Conservation (phyloP, 2,888 invertebrate genomes). For the Anticlea derivata region DNA sequence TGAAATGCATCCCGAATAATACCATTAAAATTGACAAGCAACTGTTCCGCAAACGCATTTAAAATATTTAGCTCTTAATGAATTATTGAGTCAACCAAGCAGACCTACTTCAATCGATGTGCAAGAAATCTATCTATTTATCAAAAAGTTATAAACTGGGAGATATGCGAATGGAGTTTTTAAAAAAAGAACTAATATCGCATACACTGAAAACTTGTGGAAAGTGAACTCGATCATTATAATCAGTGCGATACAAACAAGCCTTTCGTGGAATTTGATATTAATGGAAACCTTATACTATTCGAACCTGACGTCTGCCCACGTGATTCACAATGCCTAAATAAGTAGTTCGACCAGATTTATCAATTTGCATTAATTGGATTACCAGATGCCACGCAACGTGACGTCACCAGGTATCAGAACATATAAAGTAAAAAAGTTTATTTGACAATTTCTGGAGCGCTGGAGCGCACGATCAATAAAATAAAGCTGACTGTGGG, state of each 20-base stretch:
- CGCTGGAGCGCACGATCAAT: slow-evolving; percentile 45
- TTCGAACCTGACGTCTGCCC: slow-evolving; percentile 18
- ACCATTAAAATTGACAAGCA: too few species aligned
- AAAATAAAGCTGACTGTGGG: slow-evolving; percentile 44
- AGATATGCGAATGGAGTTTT: slow-evolving; percentile 6
- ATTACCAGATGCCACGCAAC: slow-evolving; percentile 33
- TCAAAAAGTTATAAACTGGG: neutral
- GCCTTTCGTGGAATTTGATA: neutral
- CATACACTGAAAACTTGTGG: slow-evolving; percentile 15
- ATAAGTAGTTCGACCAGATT: slow-evolving; percentile 33
- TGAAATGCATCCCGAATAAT: too few species aligned
- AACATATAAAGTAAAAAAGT: slow-evolving; percentile 19
- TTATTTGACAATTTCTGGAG: slow-evolving; percentile 31
- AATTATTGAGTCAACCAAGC: too few species aligned
- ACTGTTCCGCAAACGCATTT: too few species aligned
- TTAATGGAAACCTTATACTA: slow-evolving; percentile 20
- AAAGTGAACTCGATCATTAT: slow-evolving; percentile 7
- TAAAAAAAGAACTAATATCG: slow-evolving; percentile 8
- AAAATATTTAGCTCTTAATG: too few species aligned
- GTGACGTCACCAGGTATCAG: slow-evolving; percentile 29
- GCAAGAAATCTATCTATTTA: neutral
- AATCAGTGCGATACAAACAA: slow-evolving; percentile 1
- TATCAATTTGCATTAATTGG: slow-evolving; percentile 36
- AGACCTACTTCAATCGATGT: too few species aligned
- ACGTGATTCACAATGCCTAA: slow-evolving; percentile 32